Conservation (phyloP, 2,113 vertebrate species). For the Gymnarchus niloticus region DNA sequence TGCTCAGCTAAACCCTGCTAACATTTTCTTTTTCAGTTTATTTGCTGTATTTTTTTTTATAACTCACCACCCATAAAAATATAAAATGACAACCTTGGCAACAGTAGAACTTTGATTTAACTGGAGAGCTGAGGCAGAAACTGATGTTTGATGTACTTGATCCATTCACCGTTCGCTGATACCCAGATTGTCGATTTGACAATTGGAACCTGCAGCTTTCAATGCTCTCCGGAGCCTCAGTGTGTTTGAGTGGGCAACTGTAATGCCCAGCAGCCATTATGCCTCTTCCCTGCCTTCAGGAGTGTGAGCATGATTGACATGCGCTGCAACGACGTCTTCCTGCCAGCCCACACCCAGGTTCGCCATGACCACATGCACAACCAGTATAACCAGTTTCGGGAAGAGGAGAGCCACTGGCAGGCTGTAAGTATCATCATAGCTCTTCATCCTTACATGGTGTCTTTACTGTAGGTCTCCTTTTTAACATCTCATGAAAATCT, state of each 20-base stretch:
- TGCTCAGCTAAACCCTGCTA: too few species aligned
- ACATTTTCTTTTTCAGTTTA: too few species aligned
- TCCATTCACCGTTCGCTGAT: background rate
- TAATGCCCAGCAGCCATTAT: background rate
- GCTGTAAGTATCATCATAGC: slow-evolving; percentile 69
- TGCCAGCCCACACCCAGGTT: slow-evolving; percentile 82
- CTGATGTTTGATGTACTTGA: too few species aligned
- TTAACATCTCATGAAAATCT: background rate
- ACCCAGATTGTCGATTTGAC: too few species aligned
- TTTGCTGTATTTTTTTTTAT: too few species aligned
- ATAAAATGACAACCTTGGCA: background rate
- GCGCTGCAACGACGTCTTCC: slow-evolving; percentile 71
- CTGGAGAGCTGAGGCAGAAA: too few species aligned
- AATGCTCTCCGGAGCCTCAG: too few species aligned
- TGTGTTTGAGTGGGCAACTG: background rate
- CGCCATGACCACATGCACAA: slow-evolving; percentile 87
- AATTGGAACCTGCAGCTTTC: too few species aligned
- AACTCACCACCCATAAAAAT: background rate
- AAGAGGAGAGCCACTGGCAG: slow-evolving; percentile 94
- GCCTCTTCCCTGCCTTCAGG: slow-evolving; percentile 52
- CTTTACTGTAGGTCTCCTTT: background rate
- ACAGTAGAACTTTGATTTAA: background rate
- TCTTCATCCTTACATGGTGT: background rate
- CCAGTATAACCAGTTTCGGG: slow-evolving; percentile 79
- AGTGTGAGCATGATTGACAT: slow-evolving; percentile 94